Evolutionary conservation across 2,797 vertebrate species (phyloP), one percentile per base, ranked within the genome.

Genomic region (Lindbergichthys nudifrons): DNA sequence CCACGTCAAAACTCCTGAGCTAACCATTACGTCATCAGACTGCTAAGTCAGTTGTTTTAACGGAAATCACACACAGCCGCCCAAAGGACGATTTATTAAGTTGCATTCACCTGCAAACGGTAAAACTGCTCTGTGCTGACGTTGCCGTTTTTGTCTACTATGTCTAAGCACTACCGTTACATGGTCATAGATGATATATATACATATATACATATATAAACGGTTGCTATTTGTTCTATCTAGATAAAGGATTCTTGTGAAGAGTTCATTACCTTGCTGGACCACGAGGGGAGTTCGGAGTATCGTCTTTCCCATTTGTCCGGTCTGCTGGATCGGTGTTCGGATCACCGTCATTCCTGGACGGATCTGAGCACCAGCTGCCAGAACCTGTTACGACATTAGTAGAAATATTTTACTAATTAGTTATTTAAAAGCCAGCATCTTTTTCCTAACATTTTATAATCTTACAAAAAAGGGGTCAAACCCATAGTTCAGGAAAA

Each of bases 271-370:
- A 97, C 98, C 97, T 96, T 97, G 97, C 48, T 99, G 98, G 74
- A 99, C 96, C 89, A 99, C 91, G 19, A 99, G 94, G 10, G 98
- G 98, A 2, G 98, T 96, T 51, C 97, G 94, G 45, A 98, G 95
- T 81, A 98, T 95, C 3, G 96, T 92, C 92, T 99, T 99, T 52
- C 97, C 97, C 65, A 99, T 89, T 0, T 96, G 1, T 60, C 93
- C 91, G 0, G 96, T 87, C 87, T 97, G 97, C 79, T 97, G 96
- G 52, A 98, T 92, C 0, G 98, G 97, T 0, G 97, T 91, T 73
- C 97, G 94, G 84, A 99, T 97, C 57, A 99, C 97, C 0, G 98
- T 97, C 96, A 99, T 96, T 18, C 97, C 97, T 30, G 97, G 95
- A 42, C 96, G 97, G 53, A 99, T 96, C 70, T 96, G 96, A 4